phyloP scores from a whole-genome alignment of 2,888 invertebrate genomes.

The Perizoma flavofasciatum region DNA sequence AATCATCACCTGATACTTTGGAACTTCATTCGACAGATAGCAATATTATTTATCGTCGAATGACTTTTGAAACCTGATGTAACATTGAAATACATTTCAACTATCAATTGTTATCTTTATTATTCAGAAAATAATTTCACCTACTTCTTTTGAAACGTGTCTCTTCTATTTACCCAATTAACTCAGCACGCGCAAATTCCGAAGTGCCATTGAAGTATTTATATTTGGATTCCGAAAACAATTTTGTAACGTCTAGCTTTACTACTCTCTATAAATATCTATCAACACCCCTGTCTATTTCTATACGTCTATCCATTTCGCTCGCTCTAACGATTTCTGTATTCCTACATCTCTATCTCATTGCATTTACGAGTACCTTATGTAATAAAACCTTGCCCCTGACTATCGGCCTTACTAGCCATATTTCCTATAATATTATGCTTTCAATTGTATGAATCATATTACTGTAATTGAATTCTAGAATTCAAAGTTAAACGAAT shows the following conservation, averaged over 20 bases:
- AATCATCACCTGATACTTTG: too few relatives aligned
- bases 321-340: neutral
- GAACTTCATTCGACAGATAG: too few relatives aligned
- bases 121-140: too few relatives aligned
- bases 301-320: constrained; percentile 21
- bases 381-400: constrained; percentile 30
- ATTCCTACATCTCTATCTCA: constrained; percentile 8
- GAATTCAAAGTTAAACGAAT: too few relatives aligned
- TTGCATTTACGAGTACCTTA: constrained; percentile 16
- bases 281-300: constrained; percentile 14
- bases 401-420: constrained; percentile 22
- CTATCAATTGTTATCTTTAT: too few relatives aligned
- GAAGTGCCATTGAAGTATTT: constrained; percentile 32
- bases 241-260: constrained; percentile 36
- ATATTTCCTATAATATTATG: constrained; percentile 21
- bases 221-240: constrained; percentile 40
- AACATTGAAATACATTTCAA: too few relatives aligned
- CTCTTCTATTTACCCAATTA: constrained; percentile 23
- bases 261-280: constrained; percentile 27
- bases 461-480: neutral
- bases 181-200: constrained; percentile 20
- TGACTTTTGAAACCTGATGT: too few relatives aligned
- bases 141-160: neutral
- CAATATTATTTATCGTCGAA: too few relatives aligned
- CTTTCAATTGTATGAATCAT: constrained; percentile 4